Percentiles rank a stretch among this genome's conserved stretches.
phyloP scores from a whole-genome alignment of 2,888 invertebrate species.

The Imbricaverruca yamaguchii region DNA sequence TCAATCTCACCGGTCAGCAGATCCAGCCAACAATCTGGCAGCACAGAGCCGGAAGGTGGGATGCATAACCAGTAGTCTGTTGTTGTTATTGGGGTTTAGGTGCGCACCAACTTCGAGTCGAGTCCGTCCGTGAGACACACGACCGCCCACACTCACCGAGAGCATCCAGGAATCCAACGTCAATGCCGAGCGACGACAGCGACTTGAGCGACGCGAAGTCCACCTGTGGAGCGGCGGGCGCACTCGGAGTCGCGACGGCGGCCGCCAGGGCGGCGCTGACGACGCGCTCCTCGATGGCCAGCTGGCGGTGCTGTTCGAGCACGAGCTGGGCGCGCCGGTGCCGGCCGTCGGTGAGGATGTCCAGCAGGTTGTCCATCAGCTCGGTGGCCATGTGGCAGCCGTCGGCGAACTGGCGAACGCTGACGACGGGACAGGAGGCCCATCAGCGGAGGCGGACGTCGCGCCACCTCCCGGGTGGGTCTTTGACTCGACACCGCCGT shows the following conservation, averaged over 20 bases:
- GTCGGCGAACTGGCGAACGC: slow-evolving; percentile 69
- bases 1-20: too few relatives aligned
- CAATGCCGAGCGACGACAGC: slow-evolving; percentile 69
- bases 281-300: slow-evolving; percentile 23
- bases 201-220: slow-evolving; percentile 69
- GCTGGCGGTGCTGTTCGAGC: slow-evolving; percentile 50
- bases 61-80: too few relatives aligned
- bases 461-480: too few relatives aligned
- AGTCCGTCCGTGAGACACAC: background rate
- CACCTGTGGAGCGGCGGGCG: slow-evolving; percentile 41
- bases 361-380: slow-evolving; percentile 72
- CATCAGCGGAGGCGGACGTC: background rate
- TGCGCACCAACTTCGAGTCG: too few relatives aligned
- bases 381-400: slow-evolving; percentile 67
- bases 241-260: background rate
- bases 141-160: slow-evolving; percentile 47
- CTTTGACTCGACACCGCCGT: too few relatives aligned
- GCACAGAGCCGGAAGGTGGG: too few relatives aligned
- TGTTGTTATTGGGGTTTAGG: too few relatives aligned
- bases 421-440: slow-evolving; percentile 36
- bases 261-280: slow-evolving; percentile 10
- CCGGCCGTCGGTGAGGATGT: slow-evolving; percentile 73
- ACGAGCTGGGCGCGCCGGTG: slow-evolving; percentile 65
- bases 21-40: too few relatives aligned
- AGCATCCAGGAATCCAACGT: slow-evolving; percentile 69